These are phyloP conservation scores for Drosophila multiciliata DNA, from an alignment of 2,888 invertebrate species.

Conservation along the genomic window DNA sequence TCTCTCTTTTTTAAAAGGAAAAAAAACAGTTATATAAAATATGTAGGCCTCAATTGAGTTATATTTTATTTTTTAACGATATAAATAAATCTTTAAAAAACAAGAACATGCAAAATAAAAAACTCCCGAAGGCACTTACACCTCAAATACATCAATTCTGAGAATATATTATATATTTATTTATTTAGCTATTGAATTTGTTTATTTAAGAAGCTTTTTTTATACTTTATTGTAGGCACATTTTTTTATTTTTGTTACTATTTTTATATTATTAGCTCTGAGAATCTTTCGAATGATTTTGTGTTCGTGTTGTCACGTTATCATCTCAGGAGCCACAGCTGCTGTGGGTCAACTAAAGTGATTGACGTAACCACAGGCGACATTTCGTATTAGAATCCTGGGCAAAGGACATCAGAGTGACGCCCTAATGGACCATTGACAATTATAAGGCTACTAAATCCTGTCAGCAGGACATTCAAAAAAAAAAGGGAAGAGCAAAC, in stretches of 20 bases:
- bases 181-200: background rate
- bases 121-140: background rate
- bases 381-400: conserved; percentile 16
- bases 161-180: background rate
- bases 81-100: conserved; percentile 1
- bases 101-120: background rate
- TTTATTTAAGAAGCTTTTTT: background rate
- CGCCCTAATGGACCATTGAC: conserved; percentile 73
- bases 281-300: background rate
- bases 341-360: conserved; percentile 47
- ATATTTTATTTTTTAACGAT: background rate
- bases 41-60: conserved; percentile 9
- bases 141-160: background rate
- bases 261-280: background rate
- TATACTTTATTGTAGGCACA: background rate
- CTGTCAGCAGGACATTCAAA: conserved; percentile 43
- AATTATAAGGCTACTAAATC: conserved; percentile 77
- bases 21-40: background rate
- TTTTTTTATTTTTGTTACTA: background rate
- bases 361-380: conserved; percentile 65
- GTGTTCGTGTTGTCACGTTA: conserved; percentile 32
- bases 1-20: background rate
- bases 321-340: conserved; percentile 22
- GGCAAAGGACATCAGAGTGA: conserved; percentile 30
- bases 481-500: conserved; percentile 5